Conservation (phyloP, 2,888 invertebrate species). For the Hipparchia semele region DNA sequence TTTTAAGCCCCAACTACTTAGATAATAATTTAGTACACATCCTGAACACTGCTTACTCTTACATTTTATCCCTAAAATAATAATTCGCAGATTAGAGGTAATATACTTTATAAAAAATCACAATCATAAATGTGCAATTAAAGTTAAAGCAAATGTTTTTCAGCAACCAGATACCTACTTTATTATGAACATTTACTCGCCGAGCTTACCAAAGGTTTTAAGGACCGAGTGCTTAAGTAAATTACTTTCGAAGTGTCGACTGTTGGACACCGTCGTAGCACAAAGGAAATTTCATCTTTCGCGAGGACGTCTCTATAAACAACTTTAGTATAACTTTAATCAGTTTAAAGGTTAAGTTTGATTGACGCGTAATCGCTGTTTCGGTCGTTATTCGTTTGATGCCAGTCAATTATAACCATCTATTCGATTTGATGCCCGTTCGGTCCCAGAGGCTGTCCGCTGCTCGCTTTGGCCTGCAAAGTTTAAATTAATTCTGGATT, state of each 20-base stretch:
- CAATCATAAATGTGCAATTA: no score
- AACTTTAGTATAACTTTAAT: slow-evolving; percentile 41
- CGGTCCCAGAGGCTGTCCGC: slow-evolving; percentile 67
- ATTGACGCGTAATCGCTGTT: slow-evolving; percentile 52
- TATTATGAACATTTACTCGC: not conserved
- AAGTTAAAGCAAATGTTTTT: not conserved
- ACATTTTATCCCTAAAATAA: no score
- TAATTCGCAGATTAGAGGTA: no score
- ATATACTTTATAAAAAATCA: no score
- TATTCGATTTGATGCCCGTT: slow-evolving; percentile 77
- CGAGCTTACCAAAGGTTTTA: slow-evolving; percentile 61
- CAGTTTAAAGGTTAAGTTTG: slow-evolving; percentile 59
- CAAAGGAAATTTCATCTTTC: slow-evolving; percentile 51
- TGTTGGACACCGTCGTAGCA: slow-evolving; percentile 50
- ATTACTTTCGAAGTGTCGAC: slow-evolving; percentile 68
- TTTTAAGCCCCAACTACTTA: no score
- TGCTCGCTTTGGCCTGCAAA: slow-evolving; percentile 75
- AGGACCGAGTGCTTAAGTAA: slow-evolving; percentile 61
- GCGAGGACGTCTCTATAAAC: slow-evolving; percentile 32
- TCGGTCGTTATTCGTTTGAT: slow-evolving; percentile 66
- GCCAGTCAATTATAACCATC: slow-evolving; percentile 76
- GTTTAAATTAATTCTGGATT: slow-evolving; percentile 80
- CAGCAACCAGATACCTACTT: not conserved
- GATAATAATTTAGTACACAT: no score
- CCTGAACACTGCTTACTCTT: no score